Conservation (phyloP, 2,888 invertebrate species). For the Phymatocera aterrima region DNA sequence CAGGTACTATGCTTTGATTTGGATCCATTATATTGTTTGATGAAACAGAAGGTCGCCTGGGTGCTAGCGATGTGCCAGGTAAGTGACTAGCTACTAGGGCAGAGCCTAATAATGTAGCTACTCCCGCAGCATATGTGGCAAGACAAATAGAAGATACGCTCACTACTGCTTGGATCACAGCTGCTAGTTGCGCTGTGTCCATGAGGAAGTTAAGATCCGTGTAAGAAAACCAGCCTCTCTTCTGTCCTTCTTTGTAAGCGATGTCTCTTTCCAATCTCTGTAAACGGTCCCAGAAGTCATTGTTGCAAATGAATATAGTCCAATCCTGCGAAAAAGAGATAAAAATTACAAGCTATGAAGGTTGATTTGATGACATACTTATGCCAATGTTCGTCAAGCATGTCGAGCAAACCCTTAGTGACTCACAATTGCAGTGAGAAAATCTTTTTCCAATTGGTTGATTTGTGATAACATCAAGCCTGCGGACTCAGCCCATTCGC, state of each 20-base stretch:
- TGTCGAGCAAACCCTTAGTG: slow-evolving; percentile 13
- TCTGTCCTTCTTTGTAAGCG: slow-evolving; percentile 83
- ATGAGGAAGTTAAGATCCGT: slow-evolving; percentile 82
- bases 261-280: slow-evolving; percentile 83
- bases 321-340: slow-evolving; percentile 81
- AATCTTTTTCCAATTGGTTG: slow-evolving; percentile 90
- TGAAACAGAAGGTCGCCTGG: slow-evolving; percentile 51
- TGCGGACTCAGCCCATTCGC: slow-evolving; percentile 94
- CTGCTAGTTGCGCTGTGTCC: slow-evolving; percentile 74
- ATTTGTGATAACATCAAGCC: slow-evolving; percentile 84
- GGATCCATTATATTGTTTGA: not conserved
- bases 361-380: not conserved
- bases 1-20: slow-evolving; percentile 7
- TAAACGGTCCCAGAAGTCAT: slow-evolving; percentile 86
- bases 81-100: slow-evolving; percentile 74
- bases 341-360: slow-evolving; percentile 38
- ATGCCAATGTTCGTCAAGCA: not conserved
- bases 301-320: slow-evolving; percentile 88
- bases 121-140: slow-evolving; percentile 79
- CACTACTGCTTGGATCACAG: slow-evolving; percentile 76
- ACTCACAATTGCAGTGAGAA: slow-evolving; percentile 92
- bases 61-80: slow-evolving; percentile 64
- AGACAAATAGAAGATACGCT: slow-evolving; percentile 78
- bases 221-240: slow-evolving; percentile 90
- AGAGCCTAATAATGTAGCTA: slow-evolving; percentile 80